Percentiles rank a stretch among this genome's conserved stretches.
Evolutionary conservation across 1,140 invertebrate species (phyloP).

Genomic region (Cydia pomonella): DNA sequence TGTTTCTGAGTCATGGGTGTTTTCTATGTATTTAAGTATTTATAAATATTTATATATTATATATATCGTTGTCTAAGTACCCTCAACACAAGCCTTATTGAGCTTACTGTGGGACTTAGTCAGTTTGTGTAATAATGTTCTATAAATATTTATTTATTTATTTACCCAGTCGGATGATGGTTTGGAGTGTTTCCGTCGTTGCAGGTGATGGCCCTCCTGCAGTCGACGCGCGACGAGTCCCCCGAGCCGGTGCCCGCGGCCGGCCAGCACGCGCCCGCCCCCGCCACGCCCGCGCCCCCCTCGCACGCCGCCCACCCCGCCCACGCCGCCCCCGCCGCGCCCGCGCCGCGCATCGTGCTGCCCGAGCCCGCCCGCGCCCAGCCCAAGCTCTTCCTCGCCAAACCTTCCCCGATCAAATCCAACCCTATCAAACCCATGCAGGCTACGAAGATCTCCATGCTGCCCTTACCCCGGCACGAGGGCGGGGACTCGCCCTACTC

Average conservation of each 20-base stretch:
- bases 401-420: conserved; percentile 80
- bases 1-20: no score
- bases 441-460: conserved; percentile 62
- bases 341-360: conserved; percentile 72
- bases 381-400: conserved; percentile 74
- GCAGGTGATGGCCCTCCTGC: conserved; percentile 66
- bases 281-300: conserved; percentile 49
- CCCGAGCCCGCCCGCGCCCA: conserved; percentile 76
- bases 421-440: conserved; percentile 81
- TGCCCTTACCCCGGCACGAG: conserved; percentile 71
- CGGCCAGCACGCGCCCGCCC: conserved; percentile 55
- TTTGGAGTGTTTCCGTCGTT: no score
- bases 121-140: no score
- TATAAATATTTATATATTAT: no score
- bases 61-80: no score
- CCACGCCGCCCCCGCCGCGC: conserved; percentile 35
- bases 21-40: no score
- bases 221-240: conserved; percentile 76
- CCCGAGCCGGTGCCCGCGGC: conserved; percentile 67
- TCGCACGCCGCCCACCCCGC: conserved; percentile 34
- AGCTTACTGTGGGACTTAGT: no score
- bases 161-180: no score
- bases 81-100: no score
- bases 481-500: conserved; percentile 91
- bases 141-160: no score